Conservation (phyloP, 2,888 invertebrate genomes). For the Caenorhabditis becei region DNA sequence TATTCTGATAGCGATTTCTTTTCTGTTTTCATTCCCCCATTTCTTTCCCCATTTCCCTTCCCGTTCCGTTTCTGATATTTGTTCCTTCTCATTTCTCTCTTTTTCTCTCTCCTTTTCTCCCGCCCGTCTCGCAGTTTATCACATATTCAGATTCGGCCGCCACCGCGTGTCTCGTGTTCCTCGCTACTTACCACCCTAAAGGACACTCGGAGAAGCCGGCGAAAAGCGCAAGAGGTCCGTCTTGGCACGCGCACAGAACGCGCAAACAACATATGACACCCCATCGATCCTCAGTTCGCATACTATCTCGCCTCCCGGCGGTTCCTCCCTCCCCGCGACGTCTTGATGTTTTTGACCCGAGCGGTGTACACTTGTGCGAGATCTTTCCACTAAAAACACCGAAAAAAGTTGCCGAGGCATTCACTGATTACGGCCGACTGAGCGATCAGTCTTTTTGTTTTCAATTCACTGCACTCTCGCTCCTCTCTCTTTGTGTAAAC, state of each 20-base stretch:
- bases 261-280: constrained; percentile 59
- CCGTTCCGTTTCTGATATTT: not conserved
- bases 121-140: no score
- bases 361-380: not conserved
- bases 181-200: no score
- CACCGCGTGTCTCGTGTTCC: no score
- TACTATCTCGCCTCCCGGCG: not conserved
- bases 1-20: no score
- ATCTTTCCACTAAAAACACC: not conserved
- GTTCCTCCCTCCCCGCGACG: not conserved
- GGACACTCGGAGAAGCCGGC: no score
- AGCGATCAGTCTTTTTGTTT: not conserved
- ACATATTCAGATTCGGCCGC: no score
- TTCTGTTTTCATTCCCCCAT: constrained; percentile 8
- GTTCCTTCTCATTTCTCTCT: not conserved
- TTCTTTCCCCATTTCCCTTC: not conserved
- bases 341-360: constrained; percentile 4
- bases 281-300: constrained; percentile 23
- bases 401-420: no score
- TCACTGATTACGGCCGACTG: no score
- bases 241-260: constrained; percentile 42
- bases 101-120: not conserved
- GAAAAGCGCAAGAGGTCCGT: constrained; percentile 12
- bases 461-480: not conserved
- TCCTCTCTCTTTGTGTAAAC: not conserved